These are phyloP conservation scores for Mirounga angustirostris DNA, from an alignment of 2,113 vertebrate species.

Conservation along the genomic window DNA sequence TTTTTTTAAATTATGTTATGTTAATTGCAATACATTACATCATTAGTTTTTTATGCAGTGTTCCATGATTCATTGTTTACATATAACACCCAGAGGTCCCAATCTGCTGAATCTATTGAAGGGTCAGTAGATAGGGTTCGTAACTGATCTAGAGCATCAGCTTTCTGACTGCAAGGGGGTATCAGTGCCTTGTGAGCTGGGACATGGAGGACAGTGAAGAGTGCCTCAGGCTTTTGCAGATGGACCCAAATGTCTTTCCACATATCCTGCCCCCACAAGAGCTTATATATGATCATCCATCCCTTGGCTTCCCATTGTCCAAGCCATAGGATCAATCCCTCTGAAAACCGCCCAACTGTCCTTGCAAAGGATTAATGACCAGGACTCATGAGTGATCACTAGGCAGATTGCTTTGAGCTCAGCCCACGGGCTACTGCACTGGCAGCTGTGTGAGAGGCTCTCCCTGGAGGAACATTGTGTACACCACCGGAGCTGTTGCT, in stretches of 20 bases:
- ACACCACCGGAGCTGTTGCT: neutral
- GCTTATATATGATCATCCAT: neutral
- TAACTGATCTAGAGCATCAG: neutral
- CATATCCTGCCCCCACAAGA: neutral
- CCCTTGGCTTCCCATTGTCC: neutral
- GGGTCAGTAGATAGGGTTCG: neutral
- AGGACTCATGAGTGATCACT: neutral
- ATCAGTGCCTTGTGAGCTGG: neutral
- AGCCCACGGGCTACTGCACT: neutral
- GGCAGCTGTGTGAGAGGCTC: neutral
- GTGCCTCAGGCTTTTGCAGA: neutral
- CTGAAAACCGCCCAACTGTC: neutral
- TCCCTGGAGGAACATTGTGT: neutral
- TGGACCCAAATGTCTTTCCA: neutral
- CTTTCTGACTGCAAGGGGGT: neutral
- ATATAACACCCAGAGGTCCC: neutral
- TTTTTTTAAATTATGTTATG: no score
- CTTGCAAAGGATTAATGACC: neutral
- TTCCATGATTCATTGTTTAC: no score
- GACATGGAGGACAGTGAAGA: neutral
- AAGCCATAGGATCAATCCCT: neutral
- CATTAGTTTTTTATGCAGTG: no score
- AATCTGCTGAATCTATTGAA: neutral
- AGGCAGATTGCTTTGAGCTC: neutral
- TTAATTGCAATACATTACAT: no score